Evolutionary conservation across 2,888 invertebrate genomes (phyloP).

Genomic region (Podabrus alpinus): DNA sequence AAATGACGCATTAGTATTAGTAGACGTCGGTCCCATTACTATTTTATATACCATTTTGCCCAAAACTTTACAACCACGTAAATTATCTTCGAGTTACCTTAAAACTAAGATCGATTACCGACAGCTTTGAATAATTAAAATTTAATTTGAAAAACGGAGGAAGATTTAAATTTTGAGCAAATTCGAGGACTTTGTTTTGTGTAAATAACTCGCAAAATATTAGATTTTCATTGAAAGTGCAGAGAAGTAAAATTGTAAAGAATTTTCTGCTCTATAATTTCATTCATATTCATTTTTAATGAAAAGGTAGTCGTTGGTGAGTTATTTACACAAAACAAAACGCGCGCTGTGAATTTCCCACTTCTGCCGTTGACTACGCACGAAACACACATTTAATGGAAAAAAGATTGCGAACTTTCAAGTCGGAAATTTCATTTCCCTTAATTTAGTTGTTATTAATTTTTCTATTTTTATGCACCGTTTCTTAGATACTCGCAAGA

Average conservation of each 20-base stretch:
- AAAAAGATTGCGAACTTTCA: not conserved
- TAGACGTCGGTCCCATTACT: constrained; percentile 20
- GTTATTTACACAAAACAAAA: not conserved
- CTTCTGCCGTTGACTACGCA: not conserved
- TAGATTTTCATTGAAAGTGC: not conserved
- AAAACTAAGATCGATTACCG: not conserved
- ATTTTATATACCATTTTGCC: not conserved
- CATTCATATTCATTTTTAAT: not conserved
- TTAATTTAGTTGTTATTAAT: not conserved
- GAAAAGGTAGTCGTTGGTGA: not conserved
- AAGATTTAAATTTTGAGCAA: not conserved
- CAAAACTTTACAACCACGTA: not conserved
- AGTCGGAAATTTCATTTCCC: too few species aligned
- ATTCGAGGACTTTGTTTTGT: not conserved
- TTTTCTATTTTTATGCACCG: not conserved
- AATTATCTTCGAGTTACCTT: not conserved
- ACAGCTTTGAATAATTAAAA: not conserved
- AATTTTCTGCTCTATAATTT: not conserved
- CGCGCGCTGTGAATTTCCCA: not conserved
- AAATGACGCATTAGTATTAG: constrained; percentile 30
- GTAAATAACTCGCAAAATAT: not conserved
- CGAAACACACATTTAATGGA: not conserved
- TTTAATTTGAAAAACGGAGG: not conserved
- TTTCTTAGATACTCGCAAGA: not conserved
- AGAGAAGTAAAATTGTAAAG: not conserved